Percentiles rank a stretch among this genome's conserved stretches.
phyloP scores from a whole-genome alignment of 2,113 vertebrate genomes.

The Collichthys lucidus region DNA sequence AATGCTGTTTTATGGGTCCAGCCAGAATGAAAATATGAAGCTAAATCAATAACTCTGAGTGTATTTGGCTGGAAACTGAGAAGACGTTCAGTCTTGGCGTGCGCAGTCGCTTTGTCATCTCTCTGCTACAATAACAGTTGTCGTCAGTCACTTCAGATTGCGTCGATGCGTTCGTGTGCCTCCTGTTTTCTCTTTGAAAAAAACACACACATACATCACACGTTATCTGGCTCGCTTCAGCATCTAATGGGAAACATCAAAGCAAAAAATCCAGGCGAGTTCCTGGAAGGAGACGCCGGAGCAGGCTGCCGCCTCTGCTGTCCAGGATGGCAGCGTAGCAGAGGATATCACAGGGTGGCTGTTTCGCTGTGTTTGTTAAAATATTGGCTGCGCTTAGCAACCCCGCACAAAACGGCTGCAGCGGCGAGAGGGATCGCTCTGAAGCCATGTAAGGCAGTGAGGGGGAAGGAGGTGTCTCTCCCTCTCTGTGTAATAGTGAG shows the following conservation, averaged over 20 bases:
- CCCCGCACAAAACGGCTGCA: slow-evolving; percentile 62
- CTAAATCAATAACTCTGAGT: not conserved
- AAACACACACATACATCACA: not conserved
- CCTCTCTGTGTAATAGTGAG: slow-evolving; percentile 15
- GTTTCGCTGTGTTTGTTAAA: slow-evolving; percentile 74
- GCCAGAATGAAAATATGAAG: not conserved
- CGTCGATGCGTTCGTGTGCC: not conserved
- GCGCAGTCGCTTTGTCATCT: not conserved
- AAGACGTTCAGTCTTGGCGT: not conserved
- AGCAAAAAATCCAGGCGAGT: slow-evolving; percentile 19
- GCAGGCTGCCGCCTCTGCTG: slow-evolving; percentile 36
- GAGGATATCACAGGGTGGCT: slow-evolving; percentile 53
- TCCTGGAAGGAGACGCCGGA: slow-evolving; percentile 43
- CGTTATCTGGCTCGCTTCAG: slow-evolving; percentile 16
- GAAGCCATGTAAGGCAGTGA: slow-evolving; percentile 78
- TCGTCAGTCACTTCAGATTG: not conserved
- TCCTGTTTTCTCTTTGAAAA: not conserved
- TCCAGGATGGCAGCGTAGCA: slow-evolving; percentile 53
- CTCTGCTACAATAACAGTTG: not conserved
- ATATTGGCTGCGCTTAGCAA: slow-evolving; percentile 77
- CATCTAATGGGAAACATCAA: not conserved
- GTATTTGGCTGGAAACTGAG: no score
- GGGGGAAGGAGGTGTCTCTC: slow-evolving; percentile 50
- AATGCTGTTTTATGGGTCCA: not conserved
- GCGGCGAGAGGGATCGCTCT: slow-evolving; percentile 40